Evolutionary conservation across 1,140 invertebrate species (phyloP), one percentile per base, ranked within the genome.

Genomic region (Drosophila kepulauana): DNA sequence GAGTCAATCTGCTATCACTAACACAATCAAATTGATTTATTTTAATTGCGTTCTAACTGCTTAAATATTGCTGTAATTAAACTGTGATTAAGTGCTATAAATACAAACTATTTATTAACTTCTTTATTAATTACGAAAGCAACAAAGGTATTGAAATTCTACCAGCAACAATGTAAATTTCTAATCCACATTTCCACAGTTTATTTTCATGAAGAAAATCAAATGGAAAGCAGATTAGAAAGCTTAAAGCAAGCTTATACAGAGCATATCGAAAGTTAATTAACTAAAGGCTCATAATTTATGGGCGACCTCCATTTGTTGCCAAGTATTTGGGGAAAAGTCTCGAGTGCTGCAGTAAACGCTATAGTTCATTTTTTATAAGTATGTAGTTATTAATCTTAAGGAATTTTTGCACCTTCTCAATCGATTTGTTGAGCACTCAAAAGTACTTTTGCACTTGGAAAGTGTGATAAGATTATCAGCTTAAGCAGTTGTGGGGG

Each of bases 381-480:
- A 10, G 30, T 35, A 35, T 35, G 6, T 43, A 46, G 16, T 43
- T 20, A 48, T 56, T 28, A 28, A 74, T 75, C 41, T 59, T 15
- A 20, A 10, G 15, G 61, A 75, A 57, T 46, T 67, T 75, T 74
- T 71, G 78, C 73, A 74, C 64, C 54, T 38, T 10, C 8, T 63
- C 70, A 72, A 59, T 75, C 59, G 72, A 86, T 81, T 84, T 28
- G 65, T 41, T 81, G 57, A 51, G 62, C 48, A 75, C 69, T 69
- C 62, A 25, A 45, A 16, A 54, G 82, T 76, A 87, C 82, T 82
- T 25, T 86, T 86, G 82, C 68, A 75, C 16, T 25, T 33, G 25
- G 35, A 70, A 41, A 61, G 78, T 66, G 45, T 51, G 82, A 87
- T 87, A 78, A 87, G 82, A 87, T 87, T 68, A 72, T 33, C 56